phyloP scores from a whole-genome alignment of 2,113 vertebrate genomes.

The Chloebia gouldiae region DNA sequence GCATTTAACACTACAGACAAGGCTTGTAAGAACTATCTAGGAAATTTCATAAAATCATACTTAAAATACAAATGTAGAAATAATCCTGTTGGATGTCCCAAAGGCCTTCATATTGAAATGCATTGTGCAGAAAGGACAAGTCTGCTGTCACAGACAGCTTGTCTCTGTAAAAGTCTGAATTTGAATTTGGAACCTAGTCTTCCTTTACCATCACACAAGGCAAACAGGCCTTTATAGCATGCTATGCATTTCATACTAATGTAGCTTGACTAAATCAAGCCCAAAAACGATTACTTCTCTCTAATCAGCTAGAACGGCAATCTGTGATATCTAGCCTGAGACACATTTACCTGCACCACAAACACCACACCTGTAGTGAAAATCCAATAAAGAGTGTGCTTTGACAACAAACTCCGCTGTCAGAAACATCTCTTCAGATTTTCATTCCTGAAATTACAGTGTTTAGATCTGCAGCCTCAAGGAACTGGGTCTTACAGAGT shows the following conservation, averaged over 20 bases:
- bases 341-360: not conserved
- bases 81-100: not conserved
- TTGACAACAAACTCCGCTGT: not conserved
- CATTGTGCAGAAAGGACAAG: not conserved
- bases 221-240: not conserved
- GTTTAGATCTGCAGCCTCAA: not conserved
- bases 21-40: not conserved
- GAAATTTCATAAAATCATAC: not conserved
- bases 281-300: not conserved
- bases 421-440: not conserved
- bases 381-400: not conserved
- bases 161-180: not conserved
- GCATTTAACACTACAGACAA: not conserved
- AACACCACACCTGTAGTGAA: not conserved
- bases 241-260: not conserved
- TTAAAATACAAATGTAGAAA: not conserved
- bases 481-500: not conserved
- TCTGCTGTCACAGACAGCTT: not conserved
- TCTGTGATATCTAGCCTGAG: not conserved
- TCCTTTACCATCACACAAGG: not conserved
- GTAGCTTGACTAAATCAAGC: not conserved
- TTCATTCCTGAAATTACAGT: not conserved
- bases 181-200: not conserved
- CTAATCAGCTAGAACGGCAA: not conserved
- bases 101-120: not conserved